phyloP scores from a whole-genome alignment of 2,888 invertebrate genomes.

The Pocota personata region DNA sequence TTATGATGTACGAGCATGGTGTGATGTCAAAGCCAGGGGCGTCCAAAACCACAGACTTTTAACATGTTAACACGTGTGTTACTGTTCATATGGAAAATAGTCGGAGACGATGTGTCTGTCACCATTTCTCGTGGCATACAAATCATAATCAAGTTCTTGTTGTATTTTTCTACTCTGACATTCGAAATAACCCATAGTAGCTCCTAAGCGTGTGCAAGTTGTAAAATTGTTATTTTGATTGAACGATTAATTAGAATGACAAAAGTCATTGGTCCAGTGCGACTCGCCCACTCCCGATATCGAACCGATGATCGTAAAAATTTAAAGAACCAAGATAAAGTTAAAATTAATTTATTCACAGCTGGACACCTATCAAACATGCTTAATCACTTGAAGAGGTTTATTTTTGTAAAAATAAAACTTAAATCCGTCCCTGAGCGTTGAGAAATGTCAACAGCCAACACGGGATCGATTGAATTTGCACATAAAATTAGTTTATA shows the following conservation, averaged over 20 bases:
- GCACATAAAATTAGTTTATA: slow-evolving; percentile 36
- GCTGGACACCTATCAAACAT: slow-evolving; percentile 2
- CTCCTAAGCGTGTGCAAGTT: slow-evolving; percentile 15
- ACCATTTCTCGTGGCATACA: neutral
- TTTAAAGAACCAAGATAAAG: neutral
- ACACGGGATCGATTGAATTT: slow-evolving; percentile 25
- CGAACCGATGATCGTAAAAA: neutral
- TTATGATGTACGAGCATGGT: neutral
- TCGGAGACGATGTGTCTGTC: neutral
- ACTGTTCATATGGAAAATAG: neutral
- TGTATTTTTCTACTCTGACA: neutral
- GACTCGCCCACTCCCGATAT: neutral
- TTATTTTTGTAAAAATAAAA: too few relatives aligned
- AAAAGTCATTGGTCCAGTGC: neutral
- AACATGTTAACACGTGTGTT: neutral
- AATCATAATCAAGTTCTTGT: neutral
- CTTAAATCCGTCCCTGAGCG: slow-evolving; percentile 5
- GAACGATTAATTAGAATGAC: slow-evolving; percentile 10
- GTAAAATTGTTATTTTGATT: slow-evolving; percentile 15
- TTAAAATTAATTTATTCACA: slow-evolving; percentile 22
- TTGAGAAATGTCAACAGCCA: slow-evolving; percentile 30
- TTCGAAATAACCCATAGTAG: neutral
- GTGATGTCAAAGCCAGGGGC: neutral
- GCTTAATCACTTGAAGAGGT: slow-evolving; percentile 14
- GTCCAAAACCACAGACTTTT: neutral